Conservation (phyloP, 2,888 invertebrate species). For the Ernsta delagoae region DNA sequence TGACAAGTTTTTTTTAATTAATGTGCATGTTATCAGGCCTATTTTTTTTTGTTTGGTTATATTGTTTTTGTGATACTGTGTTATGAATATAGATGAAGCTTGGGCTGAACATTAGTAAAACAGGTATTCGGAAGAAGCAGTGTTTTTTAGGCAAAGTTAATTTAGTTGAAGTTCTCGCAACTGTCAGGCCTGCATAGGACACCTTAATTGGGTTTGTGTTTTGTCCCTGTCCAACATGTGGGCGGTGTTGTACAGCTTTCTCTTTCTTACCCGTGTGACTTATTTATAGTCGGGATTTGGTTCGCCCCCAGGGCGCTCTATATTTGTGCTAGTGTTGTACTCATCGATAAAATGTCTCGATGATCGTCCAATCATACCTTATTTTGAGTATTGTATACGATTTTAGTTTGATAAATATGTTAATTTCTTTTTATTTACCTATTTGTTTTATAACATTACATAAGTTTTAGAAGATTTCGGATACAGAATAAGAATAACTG, state of each 20-base stretch:
- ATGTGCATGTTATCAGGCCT: background rate
- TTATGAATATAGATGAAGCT: conserved; percentile 1
- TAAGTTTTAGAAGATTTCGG: too few relatives aligned
- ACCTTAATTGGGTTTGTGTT: conserved; percentile 48
- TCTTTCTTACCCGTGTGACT: conserved; percentile 56
- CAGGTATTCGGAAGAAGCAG: background rate
- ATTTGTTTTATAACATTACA: too few relatives aligned
- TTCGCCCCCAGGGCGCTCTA: conserved; percentile 72
- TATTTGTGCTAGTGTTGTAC: conserved; percentile 63
- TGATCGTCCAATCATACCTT: conserved; percentile 2
- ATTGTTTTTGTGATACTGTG: background rate
- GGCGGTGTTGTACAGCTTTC: conserved; percentile 50
- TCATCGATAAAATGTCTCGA: conserved; percentile 45
- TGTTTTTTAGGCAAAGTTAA: conserved; percentile 26
- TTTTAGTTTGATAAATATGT: too few relatives aligned
- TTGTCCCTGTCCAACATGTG: conserved; percentile 57
- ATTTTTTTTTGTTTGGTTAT: conserved; percentile 16
- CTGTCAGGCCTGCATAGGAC: conserved; percentile 42
- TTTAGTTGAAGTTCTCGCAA: conserved; percentile 30
- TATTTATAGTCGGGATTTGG: conserved; percentile 72
- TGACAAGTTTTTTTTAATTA: conserved; percentile 26
- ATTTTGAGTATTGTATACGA: too few relatives aligned
- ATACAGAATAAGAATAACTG: too few relatives aligned
- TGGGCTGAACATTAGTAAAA: background rate
- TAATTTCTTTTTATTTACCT: too few relatives aligned